Percentiles rank a stretch among this genome's conserved stretches.
Conservation (phyloP, 2,888 invertebrate species). For the Dicyrtoma fusca region DNA sequence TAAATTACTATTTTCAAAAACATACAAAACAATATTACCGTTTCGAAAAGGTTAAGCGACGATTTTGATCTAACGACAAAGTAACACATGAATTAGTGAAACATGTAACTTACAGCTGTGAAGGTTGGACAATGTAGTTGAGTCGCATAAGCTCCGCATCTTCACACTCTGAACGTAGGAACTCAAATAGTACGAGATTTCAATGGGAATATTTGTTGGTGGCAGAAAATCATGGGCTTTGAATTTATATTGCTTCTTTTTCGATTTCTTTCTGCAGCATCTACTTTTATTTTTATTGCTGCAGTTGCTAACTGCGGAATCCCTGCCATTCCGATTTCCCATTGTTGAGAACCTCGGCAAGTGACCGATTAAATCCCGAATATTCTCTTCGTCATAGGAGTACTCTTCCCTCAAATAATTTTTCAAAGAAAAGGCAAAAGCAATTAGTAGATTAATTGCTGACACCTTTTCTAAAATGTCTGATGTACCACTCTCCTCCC, state of each 20-base stretch:
- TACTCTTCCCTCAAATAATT: slow-evolving; percentile 54
- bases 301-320: too few relatives aligned
- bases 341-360: too few relatives aligned
- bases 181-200: slow-evolving; percentile 24
- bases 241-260: background rate
- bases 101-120: too few relatives aligned
- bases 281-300: too few relatives aligned
- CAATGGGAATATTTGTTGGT: slow-evolving; percentile 32
- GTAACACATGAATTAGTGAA: too few relatives aligned
- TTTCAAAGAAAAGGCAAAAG: slow-evolving; percentile 51
- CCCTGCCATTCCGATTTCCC: too few relatives aligned
- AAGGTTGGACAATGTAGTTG: background rate
- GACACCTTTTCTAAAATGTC: slow-evolving; percentile 48
- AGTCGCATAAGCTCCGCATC: background rate
- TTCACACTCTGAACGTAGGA: slow-evolving; percentile 20
- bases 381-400: slow-evolving; percentile 47
- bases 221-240: slow-evolving; percentile 28
- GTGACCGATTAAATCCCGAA: slow-evolving; percentile 42
- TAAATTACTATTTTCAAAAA: too few relatives aligned
- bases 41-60: too few relatives aligned
- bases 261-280: too few relatives aligned
- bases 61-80: too few relatives aligned
- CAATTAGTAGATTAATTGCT: slow-evolving; percentile 49
- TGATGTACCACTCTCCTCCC: background rate
- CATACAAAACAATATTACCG: too few relatives aligned